Base-by-base conservation (phyloP, 2,888 invertebrate species). In the Gandaritis pyraliata region DNA sequence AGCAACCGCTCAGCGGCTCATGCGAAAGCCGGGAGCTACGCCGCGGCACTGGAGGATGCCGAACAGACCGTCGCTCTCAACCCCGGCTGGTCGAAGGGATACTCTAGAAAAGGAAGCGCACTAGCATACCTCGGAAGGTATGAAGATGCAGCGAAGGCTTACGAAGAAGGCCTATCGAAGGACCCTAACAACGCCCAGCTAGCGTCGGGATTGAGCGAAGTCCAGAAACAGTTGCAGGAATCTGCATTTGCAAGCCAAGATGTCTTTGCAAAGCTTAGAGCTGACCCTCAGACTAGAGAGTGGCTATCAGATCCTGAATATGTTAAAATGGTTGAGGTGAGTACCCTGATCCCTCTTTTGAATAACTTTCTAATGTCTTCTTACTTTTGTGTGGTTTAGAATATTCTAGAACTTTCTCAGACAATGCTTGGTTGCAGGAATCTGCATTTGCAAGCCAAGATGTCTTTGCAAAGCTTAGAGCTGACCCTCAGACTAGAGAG, bases 1-100 rank as follows among this genome's bases (percentile, higher is more conserved):
- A 98, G 98, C 74, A 98, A 98, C 87, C 94, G 98, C 58, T 98
- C 98, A 0, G 98, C 98, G 6, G 98, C 98, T 6, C 95, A 96
- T 78, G 96, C 97, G 1, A 98, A 97, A 88, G 94, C 95, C 48
- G 95, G 94, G 23, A 94, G 96, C 68, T 98, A 95, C 77, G 82
- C 88, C 1, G 93, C 95, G 64, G 97, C 98, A 0, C 86, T 98
- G 30, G 93, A 94, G 68, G 98, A 98, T 93, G 98, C 98, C 0
- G 95, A 97, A 65, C 95, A 95, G 80, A 97, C 97, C 0, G 93
- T 98, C 8, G 85, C 93, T 50, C 74, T 98, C 13, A 97, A 97
- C 82, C 95, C 97, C 8, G 94, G 95, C 61, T 98, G 98, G 98
- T 94, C 94, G 1, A 98, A 98, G 82, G 96, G 96, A 0, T 97